These are phyloP conservation scores for Adrianichthys oophorus DNA, from an alignment of 2,797 vertebrate species.

Conservation along the genomic window DNA sequence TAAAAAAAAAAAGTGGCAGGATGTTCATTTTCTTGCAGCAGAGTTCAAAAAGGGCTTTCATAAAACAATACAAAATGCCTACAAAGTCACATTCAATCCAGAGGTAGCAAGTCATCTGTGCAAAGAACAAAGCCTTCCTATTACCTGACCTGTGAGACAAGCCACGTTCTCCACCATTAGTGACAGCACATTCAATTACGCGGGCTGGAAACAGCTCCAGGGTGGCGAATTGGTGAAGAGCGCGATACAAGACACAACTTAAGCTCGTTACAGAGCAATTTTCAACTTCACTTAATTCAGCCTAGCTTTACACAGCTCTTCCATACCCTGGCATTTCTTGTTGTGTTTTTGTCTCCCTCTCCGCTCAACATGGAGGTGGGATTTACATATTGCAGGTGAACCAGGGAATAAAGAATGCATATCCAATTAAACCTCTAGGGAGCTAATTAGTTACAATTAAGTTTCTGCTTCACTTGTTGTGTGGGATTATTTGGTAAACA, in stretches of 20 bases:
- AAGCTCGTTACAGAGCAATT: slow-evolving; percentile 73
- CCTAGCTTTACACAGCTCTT: slow-evolving; percentile 57
- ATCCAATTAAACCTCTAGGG: slow-evolving; percentile 83
- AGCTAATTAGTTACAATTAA: slow-evolving; percentile 87
- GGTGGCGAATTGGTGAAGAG: slow-evolving; percentile 50
- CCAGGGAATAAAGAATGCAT: slow-evolving; percentile 83
- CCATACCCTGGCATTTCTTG: slow-evolving; percentile 34
- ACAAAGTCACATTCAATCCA: slow-evolving; percentile 54
- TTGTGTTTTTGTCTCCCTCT: not conserved
- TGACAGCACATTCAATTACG: slow-evolving; percentile 67
- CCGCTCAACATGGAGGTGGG: slow-evolving; percentile 63
- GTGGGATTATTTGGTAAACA: slow-evolving; percentile 83
- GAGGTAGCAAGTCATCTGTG: slow-evolving; percentile 47
- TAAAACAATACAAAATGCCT: slow-evolving; percentile 36
- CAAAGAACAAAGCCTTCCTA: slow-evolving; percentile 60
- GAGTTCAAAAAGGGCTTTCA: slow-evolving; percentile 23
- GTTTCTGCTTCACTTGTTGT: slow-evolving; percentile 87
- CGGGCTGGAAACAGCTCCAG: slow-evolving; percentile 59
- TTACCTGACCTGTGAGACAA: slow-evolving; percentile 65
- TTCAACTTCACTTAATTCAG: slow-evolving; percentile 77
- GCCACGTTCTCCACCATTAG: slow-evolving; percentile 47
- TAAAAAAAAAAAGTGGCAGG: slow-evolving; percentile 32
- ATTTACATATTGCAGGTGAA: slow-evolving; percentile 85
- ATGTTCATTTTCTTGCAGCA: slow-evolving; percentile 38
- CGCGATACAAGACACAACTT: slow-evolving; percentile 72